These are phyloP conservation scores for Xestia xanthographa DNA, from an alignment of 2,888 invertebrate genomes.

Conservation along the genomic window DNA sequence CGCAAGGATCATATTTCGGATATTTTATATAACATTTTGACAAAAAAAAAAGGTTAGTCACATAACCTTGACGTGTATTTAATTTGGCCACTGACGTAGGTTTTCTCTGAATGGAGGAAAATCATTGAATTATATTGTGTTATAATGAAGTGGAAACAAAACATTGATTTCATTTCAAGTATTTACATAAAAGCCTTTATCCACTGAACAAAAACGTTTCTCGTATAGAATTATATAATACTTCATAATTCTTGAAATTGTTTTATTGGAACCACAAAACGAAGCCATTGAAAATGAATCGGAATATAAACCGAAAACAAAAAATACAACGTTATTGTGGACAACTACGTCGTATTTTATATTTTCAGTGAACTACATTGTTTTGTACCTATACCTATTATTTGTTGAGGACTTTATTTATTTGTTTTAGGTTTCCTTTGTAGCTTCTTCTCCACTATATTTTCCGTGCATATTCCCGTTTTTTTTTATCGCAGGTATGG, in stretches of 20 bases:
- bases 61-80: slow-evolving; percentile 4
- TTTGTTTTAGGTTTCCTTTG: not conserved
- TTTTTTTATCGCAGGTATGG: no score
- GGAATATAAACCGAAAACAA: not conserved
- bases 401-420: not conserved
- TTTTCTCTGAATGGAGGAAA: slow-evolving; percentile 1
- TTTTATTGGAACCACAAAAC: slow-evolving; percentile 5
- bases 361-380: not conserved
- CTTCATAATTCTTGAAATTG: not conserved
- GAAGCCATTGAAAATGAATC: not conserved
- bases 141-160: not conserved
- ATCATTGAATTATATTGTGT: slow-evolving; percentile 8
- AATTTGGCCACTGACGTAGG: not conserved
- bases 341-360: not conserved
- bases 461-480: no score
- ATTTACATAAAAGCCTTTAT: not conserved
- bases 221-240: not conserved
- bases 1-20: not conserved
- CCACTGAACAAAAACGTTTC: not conserved
- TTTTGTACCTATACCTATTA: not conserved
- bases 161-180: not conserved
- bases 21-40: slow-evolving; percentile 5
- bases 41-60: slow-evolving; percentile 26
- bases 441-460: not conserved
- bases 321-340: not conserved